These are phyloP conservation scores for Syngnathus floridae DNA, from an alignment of 2,113 vertebrate genomes.

Conservation along the genomic window DNA sequence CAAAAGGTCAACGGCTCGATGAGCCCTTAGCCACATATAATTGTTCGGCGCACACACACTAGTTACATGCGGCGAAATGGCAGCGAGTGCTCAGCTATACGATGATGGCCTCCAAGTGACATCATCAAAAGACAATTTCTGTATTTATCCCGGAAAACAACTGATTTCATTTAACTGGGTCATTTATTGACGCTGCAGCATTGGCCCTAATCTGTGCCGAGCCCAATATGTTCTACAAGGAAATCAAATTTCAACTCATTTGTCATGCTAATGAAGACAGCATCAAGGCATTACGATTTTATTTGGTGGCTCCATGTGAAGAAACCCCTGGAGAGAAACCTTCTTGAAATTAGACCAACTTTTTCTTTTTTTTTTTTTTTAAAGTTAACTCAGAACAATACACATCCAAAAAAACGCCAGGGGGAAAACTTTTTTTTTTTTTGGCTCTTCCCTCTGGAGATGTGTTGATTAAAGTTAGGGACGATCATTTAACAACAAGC, in stretches of 20 bases:
- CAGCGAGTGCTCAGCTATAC: constrained; percentile 12
- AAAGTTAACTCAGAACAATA: constrained; percentile 14
- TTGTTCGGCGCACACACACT: constrained; percentile 3
- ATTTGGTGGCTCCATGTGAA: constrained; percentile 15
- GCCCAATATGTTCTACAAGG: constrained; percentile 13
- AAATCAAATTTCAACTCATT: constrained; percentile 30
- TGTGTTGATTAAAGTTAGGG: constrained; percentile 44
- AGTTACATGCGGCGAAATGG: constrained; percentile 29
- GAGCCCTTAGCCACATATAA: constrained; percentile 6
- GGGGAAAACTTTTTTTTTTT: constrained; percentile 18
- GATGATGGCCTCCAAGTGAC: constrained; percentile 8
- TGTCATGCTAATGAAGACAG: constrained; percentile 32
- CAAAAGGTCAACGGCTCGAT: constrained; percentile 58
- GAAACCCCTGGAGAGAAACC: constrained; percentile 1
- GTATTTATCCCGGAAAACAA: constrained; percentile 5
- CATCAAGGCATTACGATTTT: constrained; percentile 16
- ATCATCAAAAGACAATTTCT: constrained; percentile 5
- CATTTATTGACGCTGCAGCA: constrained; percentile 16
- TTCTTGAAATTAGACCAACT: not conserved
- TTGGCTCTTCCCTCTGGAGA: constrained; percentile 21
- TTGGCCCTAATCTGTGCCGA: constrained; percentile 17
- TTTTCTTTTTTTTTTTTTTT: constrained; percentile 7
- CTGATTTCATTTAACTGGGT: constrained; percentile 8
- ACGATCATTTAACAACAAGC: constrained; percentile 39
- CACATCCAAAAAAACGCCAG: not conserved